Evolutionary conservation across 2,797 vertebrate species (phyloP).

Genomic region (Novumbra hubbsi): DNA sequence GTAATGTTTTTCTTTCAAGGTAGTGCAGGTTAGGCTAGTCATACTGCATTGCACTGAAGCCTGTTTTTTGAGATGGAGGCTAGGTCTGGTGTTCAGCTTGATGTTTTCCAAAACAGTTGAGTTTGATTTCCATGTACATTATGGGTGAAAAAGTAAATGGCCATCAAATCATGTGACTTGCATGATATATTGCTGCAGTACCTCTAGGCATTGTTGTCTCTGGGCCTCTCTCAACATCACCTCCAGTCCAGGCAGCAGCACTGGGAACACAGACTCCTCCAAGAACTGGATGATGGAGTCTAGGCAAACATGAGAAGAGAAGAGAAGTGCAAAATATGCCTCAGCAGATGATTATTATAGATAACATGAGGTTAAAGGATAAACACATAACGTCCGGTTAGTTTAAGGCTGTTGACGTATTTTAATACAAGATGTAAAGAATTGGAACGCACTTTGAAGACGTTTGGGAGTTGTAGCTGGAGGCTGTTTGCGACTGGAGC

Average conservation of each 20-base stretch:
- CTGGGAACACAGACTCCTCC: constrained; percentile 80
- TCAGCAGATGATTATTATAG: too few species aligned
- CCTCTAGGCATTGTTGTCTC: constrained; percentile 81
- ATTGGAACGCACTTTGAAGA: constrained; percentile 38
- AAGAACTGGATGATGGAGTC: constrained; percentile 75
- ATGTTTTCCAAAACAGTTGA: too few species aligned
- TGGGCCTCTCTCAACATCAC: constrained; percentile 79
- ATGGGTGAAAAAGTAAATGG: background rate
- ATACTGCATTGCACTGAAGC: too few species aligned
- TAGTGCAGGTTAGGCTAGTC: background rate
- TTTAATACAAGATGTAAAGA: too few species aligned
- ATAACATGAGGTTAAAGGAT: background rate
- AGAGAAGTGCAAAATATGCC: background rate
- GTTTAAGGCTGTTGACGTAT: too few species aligned
- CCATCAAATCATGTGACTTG: background rate
- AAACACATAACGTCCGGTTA: background rate
- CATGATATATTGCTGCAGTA: constrained; percentile 43
- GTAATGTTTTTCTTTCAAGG: background rate
- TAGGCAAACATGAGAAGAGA: constrained; percentile 45
- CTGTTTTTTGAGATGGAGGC: too few species aligned
- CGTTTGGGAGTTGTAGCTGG: constrained; percentile 27
- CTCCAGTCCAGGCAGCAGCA: constrained; percentile 82
- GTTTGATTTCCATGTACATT: background rate
- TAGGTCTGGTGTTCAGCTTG: too few species aligned
- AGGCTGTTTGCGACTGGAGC: background rate